These are phyloP conservation scores for Drosophila flavopinicola DNA, from an alignment of 2,888 invertebrate species.

Conservation along the genomic window DNA sequence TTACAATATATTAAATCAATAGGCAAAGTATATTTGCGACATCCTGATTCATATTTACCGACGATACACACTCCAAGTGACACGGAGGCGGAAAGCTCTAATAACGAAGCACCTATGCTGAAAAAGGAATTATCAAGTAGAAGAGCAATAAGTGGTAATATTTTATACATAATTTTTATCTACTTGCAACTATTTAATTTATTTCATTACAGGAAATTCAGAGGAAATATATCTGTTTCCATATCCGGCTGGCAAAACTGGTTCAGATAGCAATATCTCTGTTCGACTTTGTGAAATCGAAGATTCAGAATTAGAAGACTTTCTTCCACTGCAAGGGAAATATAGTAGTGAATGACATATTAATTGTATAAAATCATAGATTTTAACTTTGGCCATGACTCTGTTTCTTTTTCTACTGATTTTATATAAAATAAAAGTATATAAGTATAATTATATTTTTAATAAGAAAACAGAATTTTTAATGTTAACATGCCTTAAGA, in stretches of 20 bases:
- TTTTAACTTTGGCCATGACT: constrained; percentile 61
- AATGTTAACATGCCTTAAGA: constrained; percentile 2
- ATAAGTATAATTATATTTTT: constrained; percentile 45
- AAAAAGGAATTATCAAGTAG: constrained; percentile 86
- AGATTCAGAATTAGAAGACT: constrained; percentile 91
- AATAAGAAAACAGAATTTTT: constrained; percentile 40
- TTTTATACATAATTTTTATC: background rate
- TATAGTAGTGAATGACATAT: constrained; percentile 66
- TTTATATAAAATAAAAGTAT: constrained; percentile 67
- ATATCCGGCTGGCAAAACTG: constrained; percentile 83
- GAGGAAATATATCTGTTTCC: constrained; percentile 85
- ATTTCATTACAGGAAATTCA: constrained; percentile 85
- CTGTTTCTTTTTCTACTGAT: constrained; percentile 73
- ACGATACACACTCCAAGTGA: constrained; percentile 88
- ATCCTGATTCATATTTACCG: constrained; percentile 93
- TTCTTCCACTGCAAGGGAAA: constrained; percentile 66
- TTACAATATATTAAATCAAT: constrained; percentile 28
- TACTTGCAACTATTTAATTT: background rate
- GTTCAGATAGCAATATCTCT: constrained; percentile 93
- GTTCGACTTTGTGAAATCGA: constrained; percentile 96
- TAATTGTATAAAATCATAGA: constrained; percentile 56
- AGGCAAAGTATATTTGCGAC: constrained; percentile 90
- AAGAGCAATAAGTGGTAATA: constrained; percentile 64
- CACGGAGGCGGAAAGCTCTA: constrained; percentile 86
- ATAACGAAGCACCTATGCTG: constrained; percentile 58